Percentiles rank a stretch among this genome's conserved stretches.
These are phyloP conservation scores for Graphium colonna DNA, from an alignment of 2,888 invertebrate species.

Conservation along the genomic window DNA sequence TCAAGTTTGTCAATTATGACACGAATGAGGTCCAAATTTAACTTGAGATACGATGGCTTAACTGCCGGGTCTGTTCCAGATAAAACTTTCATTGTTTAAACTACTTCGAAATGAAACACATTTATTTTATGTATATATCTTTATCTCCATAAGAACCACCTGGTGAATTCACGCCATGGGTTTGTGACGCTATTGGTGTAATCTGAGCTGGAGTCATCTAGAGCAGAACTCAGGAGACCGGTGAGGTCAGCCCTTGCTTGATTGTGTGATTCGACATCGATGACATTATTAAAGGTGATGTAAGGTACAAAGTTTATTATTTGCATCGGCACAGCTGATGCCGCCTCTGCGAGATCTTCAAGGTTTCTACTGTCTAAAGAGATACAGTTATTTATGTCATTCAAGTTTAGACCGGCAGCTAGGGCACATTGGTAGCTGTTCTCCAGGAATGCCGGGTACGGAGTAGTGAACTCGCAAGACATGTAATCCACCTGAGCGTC, in stretches of 20 bases:
- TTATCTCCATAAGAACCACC: background rate
- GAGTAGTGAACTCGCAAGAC: constrained; percentile 55
- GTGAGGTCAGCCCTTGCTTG: constrained; percentile 38
- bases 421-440: constrained; percentile 53
- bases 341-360: constrained; percentile 45
- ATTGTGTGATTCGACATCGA: constrained; percentile 34
- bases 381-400: constrained; percentile 54
- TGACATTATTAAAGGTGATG: constrained; percentile 51
- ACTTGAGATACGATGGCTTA: constrained; percentile 36
- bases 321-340: constrained; percentile 42
- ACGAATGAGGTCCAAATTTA: constrained; percentile 34
- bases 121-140: background rate
- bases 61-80: constrained; percentile 41
- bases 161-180: background rate
- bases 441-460: constrained; percentile 40
- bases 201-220: constrained; percentile 45
- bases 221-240: constrained; percentile 53
- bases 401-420: constrained; percentile 44
- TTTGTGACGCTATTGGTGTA: background rate
- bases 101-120: background rate
- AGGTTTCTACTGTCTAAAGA: constrained; percentile 44
- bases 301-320: constrained; percentile 53
- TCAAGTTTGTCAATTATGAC: constrained; percentile 60
- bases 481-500: constrained; percentile 58
- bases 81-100: constrained; percentile 41